Evolutionary conservation across 2,888 invertebrate genomes (phyloP).

Genomic region (Synergus umbraculus): DNA sequence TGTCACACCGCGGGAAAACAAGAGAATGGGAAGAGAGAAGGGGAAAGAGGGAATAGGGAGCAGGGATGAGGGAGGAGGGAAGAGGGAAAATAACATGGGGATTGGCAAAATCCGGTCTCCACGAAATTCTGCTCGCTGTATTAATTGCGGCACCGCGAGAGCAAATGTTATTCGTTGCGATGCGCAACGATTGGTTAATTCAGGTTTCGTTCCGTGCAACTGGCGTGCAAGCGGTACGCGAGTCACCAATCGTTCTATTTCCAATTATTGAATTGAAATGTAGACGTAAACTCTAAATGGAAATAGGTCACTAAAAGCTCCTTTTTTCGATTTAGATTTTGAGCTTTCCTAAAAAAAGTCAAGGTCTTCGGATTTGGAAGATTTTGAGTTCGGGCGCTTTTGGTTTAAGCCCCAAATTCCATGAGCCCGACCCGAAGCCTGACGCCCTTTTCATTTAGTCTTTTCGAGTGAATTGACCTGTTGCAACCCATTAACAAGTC

Average conservation of each 20-base stretch:
- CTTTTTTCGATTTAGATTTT: too few relatives aligned
- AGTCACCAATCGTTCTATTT: neutral
- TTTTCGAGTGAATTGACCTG: conserved; percentile 7
- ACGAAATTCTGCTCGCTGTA: conserved; percentile 16
- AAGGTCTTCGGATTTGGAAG: too few relatives aligned
- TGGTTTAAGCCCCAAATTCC: too few relatives aligned
- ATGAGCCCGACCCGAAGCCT: too few relatives aligned
- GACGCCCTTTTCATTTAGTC: neutral
- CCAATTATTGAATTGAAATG: neutral
- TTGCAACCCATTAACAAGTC: conserved; percentile 3
- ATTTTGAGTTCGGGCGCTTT: too few relatives aligned
- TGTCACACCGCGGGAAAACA: conserved; percentile 44
- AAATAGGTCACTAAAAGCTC: too few relatives aligned
- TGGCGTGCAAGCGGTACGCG: conserved; percentile 3
- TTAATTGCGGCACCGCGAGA: conserved; percentile 35
- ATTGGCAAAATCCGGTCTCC: conserved; percentile 30
- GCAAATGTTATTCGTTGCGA: conserved; percentile 31
- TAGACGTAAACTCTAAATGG: neutral
- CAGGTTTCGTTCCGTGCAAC: conserved; percentile 25
- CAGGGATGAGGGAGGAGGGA: neutral
- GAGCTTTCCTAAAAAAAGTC: too few relatives aligned
- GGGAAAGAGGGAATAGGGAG: neutral
- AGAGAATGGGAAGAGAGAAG: neutral
- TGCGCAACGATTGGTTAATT: conserved; percentile 35
- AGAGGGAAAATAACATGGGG: neutral